Conservation (phyloP, 2,113 vertebrate genomes). For the Lamprotornis superbus region DNA sequence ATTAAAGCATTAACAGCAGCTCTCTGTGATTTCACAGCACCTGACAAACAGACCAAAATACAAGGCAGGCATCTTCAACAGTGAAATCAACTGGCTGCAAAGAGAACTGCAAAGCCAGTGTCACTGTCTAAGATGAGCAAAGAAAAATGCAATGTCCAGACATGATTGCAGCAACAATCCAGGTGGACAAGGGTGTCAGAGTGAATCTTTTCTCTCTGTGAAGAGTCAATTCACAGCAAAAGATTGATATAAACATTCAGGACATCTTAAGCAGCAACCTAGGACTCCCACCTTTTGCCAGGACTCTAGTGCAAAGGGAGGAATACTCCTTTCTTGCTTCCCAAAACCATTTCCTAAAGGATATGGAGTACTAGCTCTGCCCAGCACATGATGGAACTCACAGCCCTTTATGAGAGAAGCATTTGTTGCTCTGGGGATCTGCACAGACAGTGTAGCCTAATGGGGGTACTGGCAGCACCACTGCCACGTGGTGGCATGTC, state of each 20-base stretch:
- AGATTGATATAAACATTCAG: background rate
- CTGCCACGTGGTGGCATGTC: background rate
- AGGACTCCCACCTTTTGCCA: background rate
- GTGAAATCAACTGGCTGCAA: background rate
- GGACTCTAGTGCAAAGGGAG: background rate
- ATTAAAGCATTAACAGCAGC: background rate
- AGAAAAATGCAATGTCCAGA: background rate
- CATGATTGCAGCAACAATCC: background rate
- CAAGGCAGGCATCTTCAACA: background rate
- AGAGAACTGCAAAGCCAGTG: background rate
- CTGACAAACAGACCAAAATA: background rate
- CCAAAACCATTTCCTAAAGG: background rate
- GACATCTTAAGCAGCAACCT: background rate
- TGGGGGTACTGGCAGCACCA: background rate
- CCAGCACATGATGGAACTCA: background rate
- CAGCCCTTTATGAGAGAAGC: background rate
- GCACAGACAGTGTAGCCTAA: rapidly evolving
- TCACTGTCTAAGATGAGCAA: background rate
- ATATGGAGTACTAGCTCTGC: background rate
- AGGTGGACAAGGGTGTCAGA: background rate
- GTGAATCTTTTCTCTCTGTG: background rate
- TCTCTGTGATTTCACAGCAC: background rate
- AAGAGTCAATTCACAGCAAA: background rate
- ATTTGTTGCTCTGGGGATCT: background rate
- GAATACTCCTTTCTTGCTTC: background rate